These are phyloP conservation scores for Drosophila eohydei DNA, from an alignment of 2,888 invertebrate species.

Conservation along the genomic window DNA sequence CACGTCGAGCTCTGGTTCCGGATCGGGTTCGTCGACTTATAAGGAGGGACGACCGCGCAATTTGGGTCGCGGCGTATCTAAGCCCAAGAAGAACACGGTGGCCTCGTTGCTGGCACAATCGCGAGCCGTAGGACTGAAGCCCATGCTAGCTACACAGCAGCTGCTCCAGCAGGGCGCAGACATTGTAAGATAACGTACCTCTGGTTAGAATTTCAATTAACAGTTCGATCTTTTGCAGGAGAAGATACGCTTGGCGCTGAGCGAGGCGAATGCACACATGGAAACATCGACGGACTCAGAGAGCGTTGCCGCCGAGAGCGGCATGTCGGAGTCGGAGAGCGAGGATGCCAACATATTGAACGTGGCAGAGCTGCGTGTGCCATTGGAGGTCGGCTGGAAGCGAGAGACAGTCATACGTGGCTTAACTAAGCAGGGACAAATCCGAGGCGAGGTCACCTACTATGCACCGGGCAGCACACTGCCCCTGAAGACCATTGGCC, in stretches of 20 bases:
- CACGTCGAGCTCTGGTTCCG: constrained; percentile 47
- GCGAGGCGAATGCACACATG: constrained; percentile 86
- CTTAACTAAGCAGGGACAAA: constrained; percentile 93
- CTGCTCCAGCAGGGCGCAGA: constrained; percentile 85
- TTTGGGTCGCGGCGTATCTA: constrained; percentile 93
- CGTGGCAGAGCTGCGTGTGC: constrained; percentile 87
- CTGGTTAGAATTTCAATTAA: neutral
- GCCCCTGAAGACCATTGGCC: constrained; percentile 88
- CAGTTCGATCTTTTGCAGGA: constrained; percentile 82
- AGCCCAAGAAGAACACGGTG: constrained; percentile 96
- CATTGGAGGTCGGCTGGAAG: constrained; percentile 93
- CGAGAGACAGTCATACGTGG: constrained; percentile 96
- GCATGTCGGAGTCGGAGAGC: constrained; percentile 87
- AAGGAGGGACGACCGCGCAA: constrained; percentile 93
- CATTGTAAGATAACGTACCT: constrained; percentile 84
- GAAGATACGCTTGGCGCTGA: constrained; percentile 86
- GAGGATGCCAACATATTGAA: constrained; percentile 86
- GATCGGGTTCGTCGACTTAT: constrained; percentile 65
- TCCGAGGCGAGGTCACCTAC: constrained; percentile 97
- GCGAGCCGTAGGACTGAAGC: constrained; percentile 92
- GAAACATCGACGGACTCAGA: constrained; percentile 87
- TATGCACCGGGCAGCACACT: constrained; percentile 88
- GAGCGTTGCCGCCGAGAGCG: constrained; percentile 87
- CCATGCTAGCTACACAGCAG: constrained; percentile 91
- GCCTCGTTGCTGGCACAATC: constrained; percentile 95